phyloP scores from a whole-genome alignment of 2,888 invertebrate genomes.

The Cosmia trapezina region DNA sequence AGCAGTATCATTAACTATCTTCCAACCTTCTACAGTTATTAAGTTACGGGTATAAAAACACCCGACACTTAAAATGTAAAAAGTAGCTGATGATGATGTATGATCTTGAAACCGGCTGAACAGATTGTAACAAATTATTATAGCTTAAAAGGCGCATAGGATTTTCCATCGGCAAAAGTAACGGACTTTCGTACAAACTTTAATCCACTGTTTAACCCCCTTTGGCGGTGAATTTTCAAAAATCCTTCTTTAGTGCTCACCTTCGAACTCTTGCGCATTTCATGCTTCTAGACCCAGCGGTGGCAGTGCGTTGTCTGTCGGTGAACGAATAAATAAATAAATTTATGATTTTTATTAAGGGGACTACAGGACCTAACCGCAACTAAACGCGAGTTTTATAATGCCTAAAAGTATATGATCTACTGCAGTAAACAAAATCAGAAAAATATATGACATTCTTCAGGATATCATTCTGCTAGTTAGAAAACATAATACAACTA shows the following conservation, averaged over 20 bases:
- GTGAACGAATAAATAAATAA: not conserved
- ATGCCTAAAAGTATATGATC: too few relatives aligned
- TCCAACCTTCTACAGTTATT: too few relatives aligned
- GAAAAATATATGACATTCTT: too few relatives aligned
- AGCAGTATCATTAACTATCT: too few relatives aligned
- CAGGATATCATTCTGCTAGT: too few relatives aligned
- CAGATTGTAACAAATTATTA: too few relatives aligned
- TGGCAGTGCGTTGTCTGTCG: not conserved
- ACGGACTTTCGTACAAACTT: too few relatives aligned
- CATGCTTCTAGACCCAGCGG: not conserved
- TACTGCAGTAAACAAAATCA: too few relatives aligned
- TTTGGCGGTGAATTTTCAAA: not conserved
- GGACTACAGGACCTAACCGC: too few relatives aligned
- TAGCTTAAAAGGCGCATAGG: not conserved
- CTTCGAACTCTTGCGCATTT: not conserved
- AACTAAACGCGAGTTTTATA: too few relatives aligned
- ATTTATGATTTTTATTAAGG: not conserved
- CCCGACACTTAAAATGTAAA: not conserved
- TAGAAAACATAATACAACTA: too few relatives aligned
- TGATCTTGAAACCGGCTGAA: not conserved
- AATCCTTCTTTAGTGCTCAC: not conserved
- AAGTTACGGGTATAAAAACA: not conserved
- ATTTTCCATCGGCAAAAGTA: not conserved
- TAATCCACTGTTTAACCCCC: not conserved
- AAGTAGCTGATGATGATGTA: not conserved